Conservation (phyloP, 2,888 invertebrate species). For the Sarcophaga caerulescens region DNA sequence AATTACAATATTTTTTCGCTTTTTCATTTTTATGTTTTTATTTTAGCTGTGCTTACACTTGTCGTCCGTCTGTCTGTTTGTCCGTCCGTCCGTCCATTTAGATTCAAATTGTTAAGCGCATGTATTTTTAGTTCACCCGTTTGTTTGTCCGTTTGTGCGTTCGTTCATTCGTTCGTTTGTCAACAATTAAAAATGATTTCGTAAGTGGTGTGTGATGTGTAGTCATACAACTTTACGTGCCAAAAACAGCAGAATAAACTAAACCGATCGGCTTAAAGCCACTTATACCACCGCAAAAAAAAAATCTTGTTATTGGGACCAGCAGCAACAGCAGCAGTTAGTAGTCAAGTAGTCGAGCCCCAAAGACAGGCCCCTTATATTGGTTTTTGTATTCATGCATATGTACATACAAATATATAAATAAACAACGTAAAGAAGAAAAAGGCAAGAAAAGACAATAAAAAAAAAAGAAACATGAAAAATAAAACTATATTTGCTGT, state of each 20-base stretch:
- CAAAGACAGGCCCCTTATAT: constrained; percentile 64
- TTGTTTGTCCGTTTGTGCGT: neutral
- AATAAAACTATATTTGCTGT: neutral
- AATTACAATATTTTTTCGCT: no score
- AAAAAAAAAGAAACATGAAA: constrained; percentile 1
- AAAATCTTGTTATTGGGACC: no score
- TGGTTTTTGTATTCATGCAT: constrained; percentile 12
- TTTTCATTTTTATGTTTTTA: no score
- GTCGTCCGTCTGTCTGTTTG: no score
- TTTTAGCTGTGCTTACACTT: no score
- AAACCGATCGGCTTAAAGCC: neutral
- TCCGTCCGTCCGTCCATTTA: no score
- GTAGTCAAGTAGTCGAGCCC: constrained; percentile 58
- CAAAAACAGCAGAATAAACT: constrained; percentile 38
- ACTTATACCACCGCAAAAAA: constrained; percentile 7
- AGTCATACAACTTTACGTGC: constrained; percentile 62
- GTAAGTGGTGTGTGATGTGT: constrained; percentile 32
- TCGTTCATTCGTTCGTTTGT: neutral
- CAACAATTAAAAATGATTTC: constrained; percentile 46
- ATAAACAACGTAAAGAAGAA: neutral
- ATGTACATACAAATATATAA: neutral
- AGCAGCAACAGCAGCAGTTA: constrained; percentile 14
- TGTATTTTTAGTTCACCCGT: neutral
- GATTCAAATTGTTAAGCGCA: neutral
- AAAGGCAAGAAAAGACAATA: neutral